phyloP scores from a whole-genome alignment of 2,797 vertebrate species.

The Periparus ater region DNA sequence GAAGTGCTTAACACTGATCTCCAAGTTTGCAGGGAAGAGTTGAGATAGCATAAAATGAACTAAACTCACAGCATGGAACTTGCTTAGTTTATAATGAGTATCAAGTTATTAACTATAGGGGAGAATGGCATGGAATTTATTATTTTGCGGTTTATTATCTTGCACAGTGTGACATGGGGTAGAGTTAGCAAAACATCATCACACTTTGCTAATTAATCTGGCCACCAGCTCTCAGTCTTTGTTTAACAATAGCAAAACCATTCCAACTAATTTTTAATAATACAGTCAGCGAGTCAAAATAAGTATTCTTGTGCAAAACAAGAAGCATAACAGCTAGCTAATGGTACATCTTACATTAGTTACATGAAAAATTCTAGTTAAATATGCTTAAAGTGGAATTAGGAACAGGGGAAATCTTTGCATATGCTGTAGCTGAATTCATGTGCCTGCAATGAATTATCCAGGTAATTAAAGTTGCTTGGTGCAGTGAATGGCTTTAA shows the following conservation, averaged over 20 bases:
- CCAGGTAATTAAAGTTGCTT: constrained; percentile 64
- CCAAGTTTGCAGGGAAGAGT: background rate
- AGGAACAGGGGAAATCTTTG: constrained; percentile 11
- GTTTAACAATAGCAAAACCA: background rate
- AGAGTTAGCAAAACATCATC: constrained; percentile 21
- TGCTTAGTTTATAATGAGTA: constrained; percentile 54
- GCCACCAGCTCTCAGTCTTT: background rate
- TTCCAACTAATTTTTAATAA: constrained; percentile 16
- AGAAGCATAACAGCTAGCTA: constrained; percentile 4
- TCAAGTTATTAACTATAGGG: constrained; percentile 49
- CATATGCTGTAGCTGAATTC: constrained; percentile 27
- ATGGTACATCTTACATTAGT: constrained; percentile 11
- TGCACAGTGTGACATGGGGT: background rate
- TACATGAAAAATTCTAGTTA: constrained; percentile 46
- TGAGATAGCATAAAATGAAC: background rate
- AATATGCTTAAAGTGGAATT: constrained; percentile 39
- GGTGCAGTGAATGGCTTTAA: constrained; percentile 33
- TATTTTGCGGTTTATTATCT: constrained; percentile 61
- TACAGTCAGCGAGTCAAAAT: constrained; percentile 37
- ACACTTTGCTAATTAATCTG: constrained; percentile 56
- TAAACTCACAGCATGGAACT: background rate
- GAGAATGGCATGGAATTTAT: constrained; percentile 45
- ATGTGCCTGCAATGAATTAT: constrained; percentile 1
- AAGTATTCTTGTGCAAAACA: constrained; percentile 23
- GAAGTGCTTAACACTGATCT: background rate